Evolutionary conservation across 2,888 invertebrate genomes (phyloP), one percentile per base, ranked within the genome.

Genomic region (Scaeva pyrastri): DNA sequence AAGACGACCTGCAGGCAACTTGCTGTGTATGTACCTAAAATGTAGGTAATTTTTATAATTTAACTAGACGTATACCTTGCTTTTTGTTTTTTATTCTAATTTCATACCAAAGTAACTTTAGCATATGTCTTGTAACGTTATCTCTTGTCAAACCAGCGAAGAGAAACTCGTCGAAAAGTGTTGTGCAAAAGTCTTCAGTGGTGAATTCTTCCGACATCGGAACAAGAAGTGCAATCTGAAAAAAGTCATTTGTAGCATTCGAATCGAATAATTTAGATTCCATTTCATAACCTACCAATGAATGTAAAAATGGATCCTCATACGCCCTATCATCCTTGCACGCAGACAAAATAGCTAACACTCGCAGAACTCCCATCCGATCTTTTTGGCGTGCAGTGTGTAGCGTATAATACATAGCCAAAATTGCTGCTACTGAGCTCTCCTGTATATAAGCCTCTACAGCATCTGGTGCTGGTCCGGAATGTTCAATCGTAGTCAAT

Each of bases 261-360:
- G 5, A 23, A 31, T 68, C 52, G 31, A 50, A 2, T 31, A 31
- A 31, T 31, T 31, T n/a, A n/a, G 8, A 31, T 31, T 31, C 31
- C 8, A 7, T 2, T 1, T 0, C 31, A 31, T 5, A 31, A 76
- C 88, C 79, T 90, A 97, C 97, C 89, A 99, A 93, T 14, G 97
- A 97, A 94, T 99, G 98, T 76, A 99, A 93, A 92, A 98, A 98
- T 6, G 98, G 98, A 93, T 99, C 98, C 91, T 98, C 98, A 91
- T 97, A 98, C 1, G 98, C 97, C 86, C 98, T 94, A 89, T 98
- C 97, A 90, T 97, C 97, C 92, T 98, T 97, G 91, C 98, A 98
- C 90, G 96, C 96, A 0, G 98, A 97, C 58, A 99, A 93, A 72
- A 97, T 97, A 7, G 98, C 97, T n/a, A 98, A 93, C 21, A 98